Percentiles rank a stretch among this genome's conserved stretches.
Conservation (phyloP, 2,113 vertebrate genomes). For the Macaca nemestrina region DNA sequence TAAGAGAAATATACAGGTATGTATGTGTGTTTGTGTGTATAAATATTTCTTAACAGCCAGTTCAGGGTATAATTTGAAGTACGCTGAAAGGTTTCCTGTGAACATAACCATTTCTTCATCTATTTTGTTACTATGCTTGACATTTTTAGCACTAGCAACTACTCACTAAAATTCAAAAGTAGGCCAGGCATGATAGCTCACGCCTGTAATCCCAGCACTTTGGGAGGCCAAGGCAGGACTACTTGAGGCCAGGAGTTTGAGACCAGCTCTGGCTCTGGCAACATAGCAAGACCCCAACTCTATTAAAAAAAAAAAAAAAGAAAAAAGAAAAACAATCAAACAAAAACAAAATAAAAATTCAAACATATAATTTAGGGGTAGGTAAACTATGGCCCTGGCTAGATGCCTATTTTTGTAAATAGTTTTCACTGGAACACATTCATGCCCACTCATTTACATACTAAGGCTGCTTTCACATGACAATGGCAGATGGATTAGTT, state of each 20-base stretch:
- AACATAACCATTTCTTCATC: not conserved
- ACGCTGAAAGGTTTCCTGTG: not conserved
- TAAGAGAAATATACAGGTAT: not conserved
- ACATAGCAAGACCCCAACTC: no score
- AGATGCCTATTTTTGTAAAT: not conserved
- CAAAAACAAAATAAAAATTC: not conserved
- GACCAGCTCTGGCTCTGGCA: no score
- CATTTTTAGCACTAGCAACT: not conserved
- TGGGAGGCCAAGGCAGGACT: no score
- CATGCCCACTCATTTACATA: not conserved
- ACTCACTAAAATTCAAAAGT: not conserved
- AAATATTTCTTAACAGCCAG: constrained; percentile 12
- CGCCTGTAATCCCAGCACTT: no score
- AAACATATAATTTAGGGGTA: not conserved
- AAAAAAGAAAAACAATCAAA: no score
- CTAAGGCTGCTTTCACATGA: not conserved
- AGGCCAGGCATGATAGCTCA: no score
- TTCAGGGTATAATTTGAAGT: not conserved
- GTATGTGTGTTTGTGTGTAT: not conserved
- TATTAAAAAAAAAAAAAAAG: no score
- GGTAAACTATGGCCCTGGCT: not conserved
- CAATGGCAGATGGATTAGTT: not conserved
- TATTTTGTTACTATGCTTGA: not conserved
- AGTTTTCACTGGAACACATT: not conserved
- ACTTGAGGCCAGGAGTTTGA: no score